Evolutionary conservation across 2,113 vertebrate species (phyloP).

Genomic region (Gopherus flavomarginatus): DNA sequence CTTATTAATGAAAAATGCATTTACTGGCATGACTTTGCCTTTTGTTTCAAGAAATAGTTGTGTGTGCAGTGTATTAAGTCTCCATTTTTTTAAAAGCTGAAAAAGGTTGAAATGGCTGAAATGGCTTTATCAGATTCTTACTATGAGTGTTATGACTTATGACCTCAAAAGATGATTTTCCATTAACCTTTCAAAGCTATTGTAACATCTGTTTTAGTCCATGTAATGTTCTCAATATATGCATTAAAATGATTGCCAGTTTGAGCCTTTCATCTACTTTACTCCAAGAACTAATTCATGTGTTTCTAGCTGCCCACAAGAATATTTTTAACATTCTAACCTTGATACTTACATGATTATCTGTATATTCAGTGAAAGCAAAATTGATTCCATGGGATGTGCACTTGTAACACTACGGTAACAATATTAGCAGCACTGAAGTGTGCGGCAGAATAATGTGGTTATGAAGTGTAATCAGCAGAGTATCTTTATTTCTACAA

Average conservation of each 20-base stretch:
- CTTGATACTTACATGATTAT: background rate
- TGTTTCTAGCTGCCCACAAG: background rate
- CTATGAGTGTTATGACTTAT: background rate
- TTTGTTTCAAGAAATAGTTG: background rate
- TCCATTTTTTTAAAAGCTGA: background rate
- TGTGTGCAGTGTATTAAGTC: background rate
- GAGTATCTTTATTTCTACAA: fast-evolving
- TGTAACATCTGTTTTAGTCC: conserved; percentile 13
- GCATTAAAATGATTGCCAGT: background rate
- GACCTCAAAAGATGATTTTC: background rate
- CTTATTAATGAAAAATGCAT: background rate
- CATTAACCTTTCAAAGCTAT: conserved; percentile 7
- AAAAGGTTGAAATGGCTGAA: background rate
- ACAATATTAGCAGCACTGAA: background rate
- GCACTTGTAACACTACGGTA: background rate
- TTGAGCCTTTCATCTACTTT: background rate
- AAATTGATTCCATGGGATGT: background rate
- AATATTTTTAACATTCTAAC: background rate
- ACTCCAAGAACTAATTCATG: background rate
- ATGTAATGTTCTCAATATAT: background rate
- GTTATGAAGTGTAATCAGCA: background rate
- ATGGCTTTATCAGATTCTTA: background rate
- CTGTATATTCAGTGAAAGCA: background rate
- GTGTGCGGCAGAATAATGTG: background rate
- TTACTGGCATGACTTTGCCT: background rate